Conservation (phyloP, 2,888 invertebrate genomes). For the Nymphalis c-album region DNA sequence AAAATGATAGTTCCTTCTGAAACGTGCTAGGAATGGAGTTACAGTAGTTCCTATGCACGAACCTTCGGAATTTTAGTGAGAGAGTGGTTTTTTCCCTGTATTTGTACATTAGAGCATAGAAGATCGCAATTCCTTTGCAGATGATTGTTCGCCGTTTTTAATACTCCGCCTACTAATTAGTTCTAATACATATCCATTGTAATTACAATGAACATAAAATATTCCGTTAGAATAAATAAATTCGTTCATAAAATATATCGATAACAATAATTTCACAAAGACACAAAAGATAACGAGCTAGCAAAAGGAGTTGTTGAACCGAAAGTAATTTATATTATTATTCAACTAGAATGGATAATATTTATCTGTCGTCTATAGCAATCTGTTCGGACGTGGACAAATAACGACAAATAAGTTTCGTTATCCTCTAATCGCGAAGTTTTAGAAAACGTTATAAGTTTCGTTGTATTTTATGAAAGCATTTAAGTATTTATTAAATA, state of each 20-base stretch:
- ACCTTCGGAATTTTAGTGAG: too few relatives aligned
- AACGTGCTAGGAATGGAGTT: too few relatives aligned
- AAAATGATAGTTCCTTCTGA: too few relatives aligned
- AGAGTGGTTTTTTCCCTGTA: too few relatives aligned
- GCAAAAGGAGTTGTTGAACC: slow-evolving; percentile 47
- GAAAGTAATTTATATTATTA: slow-evolving; percentile 71
- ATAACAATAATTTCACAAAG: slow-evolving; percentile 21
- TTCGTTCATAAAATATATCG: neutral
- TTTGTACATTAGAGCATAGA: too few relatives aligned
- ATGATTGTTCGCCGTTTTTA: too few relatives aligned
- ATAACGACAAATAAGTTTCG: slow-evolving; percentile 63
- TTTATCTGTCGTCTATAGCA: slow-evolving; percentile 62
- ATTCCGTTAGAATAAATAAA: neutral
- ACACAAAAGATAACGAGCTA: slow-evolving; percentile 56
- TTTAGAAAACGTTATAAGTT: neutral
- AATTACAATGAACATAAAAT: neutral
- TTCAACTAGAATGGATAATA: slow-evolving; percentile 72
- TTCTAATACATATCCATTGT: too few relatives aligned
- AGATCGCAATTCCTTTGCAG: too few relatives aligned
- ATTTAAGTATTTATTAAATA: too few relatives aligned
- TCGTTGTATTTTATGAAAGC: too few relatives aligned
- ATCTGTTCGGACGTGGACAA: slow-evolving; percentile 67
- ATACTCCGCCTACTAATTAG: too few relatives aligned
- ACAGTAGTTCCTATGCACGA: too few relatives aligned
- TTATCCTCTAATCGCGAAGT: slow-evolving; percentile 42